phyloP scores from a whole-genome alignment of 2,888 invertebrate species.

The Eugnorisma glareosa region DNA sequence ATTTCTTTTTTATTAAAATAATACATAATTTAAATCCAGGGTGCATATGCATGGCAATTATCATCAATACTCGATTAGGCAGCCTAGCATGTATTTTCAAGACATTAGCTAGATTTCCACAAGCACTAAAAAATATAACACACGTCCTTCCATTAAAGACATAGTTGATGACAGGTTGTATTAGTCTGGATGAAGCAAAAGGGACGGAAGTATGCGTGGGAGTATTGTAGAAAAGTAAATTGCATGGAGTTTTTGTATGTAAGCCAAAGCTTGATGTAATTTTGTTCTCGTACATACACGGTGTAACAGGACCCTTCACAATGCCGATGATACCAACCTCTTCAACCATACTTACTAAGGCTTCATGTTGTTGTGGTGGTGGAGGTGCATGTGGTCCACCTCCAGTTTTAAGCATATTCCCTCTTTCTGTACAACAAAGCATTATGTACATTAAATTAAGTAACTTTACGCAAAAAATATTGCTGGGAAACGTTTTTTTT shows the following conservation, averaged over 20 bases:
- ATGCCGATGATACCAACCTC: too few relatives aligned
- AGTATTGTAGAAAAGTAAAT: background rate
- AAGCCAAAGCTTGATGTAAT: background rate
- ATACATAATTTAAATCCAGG: slow-evolving; percentile 8
- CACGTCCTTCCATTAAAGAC: background rate
- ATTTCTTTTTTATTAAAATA: slow-evolving; percentile 9
- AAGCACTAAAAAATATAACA: background rate
- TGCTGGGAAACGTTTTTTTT: too few relatives aligned
- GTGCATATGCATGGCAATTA: slow-evolving; percentile 21
- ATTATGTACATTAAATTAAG: too few relatives aligned
- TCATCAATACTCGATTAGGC: slow-evolving; percentile 36
- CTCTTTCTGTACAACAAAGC: slow-evolving; percentile 12
- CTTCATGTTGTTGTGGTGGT: slow-evolving; percentile 11
- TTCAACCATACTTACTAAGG: too few relatives aligned
- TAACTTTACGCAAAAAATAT: too few relatives aligned
- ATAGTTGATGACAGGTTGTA: background rate
- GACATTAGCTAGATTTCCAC: slow-evolving; percentile 6
- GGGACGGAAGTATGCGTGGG: background rate
- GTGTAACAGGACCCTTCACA: too few relatives aligned
- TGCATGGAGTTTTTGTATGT: background rate
- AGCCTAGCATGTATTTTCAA: background rate
- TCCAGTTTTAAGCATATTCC: slow-evolving; percentile 1
- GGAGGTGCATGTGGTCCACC: slow-evolving; percentile 19
- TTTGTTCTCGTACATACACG: too few relatives aligned
- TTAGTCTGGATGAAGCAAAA: background rate